These are phyloP conservation scores for Metallyticus violacea DNA, from an alignment of 2,888 invertebrate genomes.

Conservation along the genomic window DNA sequence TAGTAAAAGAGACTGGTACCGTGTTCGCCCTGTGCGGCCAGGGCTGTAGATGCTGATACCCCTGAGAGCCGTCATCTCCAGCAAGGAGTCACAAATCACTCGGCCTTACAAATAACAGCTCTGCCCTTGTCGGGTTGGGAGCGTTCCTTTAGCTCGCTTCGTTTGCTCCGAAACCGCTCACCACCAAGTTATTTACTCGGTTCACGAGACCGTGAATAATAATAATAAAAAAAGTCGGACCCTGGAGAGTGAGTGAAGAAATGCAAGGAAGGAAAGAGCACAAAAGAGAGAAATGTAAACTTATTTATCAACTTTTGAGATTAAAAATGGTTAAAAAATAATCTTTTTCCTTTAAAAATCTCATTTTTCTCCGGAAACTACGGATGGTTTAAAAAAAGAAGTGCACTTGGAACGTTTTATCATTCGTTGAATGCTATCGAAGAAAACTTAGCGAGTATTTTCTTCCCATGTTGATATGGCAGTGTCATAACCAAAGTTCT, in stretches of 20 bases:
- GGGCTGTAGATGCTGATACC: not conserved
- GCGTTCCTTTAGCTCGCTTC: constrained; percentile 9
- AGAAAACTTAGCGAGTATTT: not conserved
- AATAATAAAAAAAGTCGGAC: not conserved
- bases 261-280: too few species aligned
- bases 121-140: not conserved
- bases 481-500: too few species aligned
- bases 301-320: not conserved
- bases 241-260: not conserved
- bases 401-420: not conserved
- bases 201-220: constrained; percentile 13
- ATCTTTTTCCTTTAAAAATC: not conserved
- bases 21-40: not conserved
- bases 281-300: not conserved
- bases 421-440: not conserved
- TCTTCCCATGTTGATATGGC: too few species aligned
- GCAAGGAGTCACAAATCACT: constrained; percentile 13
- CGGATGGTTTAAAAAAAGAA: not conserved
- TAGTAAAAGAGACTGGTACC: too few species aligned
- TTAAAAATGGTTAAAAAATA: not conserved
- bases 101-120: constrained; percentile 12
- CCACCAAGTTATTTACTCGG: constrained; percentile 14
- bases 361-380: not conserved
- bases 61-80: not conserved
- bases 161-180: constrained; percentile 11